A percentile compares a stretch with the other conserved stretches of the same genome.
Evolutionary conservation across 2,888 invertebrate species (phyloP).

Genomic region (Rhingia rostrata): DNA sequence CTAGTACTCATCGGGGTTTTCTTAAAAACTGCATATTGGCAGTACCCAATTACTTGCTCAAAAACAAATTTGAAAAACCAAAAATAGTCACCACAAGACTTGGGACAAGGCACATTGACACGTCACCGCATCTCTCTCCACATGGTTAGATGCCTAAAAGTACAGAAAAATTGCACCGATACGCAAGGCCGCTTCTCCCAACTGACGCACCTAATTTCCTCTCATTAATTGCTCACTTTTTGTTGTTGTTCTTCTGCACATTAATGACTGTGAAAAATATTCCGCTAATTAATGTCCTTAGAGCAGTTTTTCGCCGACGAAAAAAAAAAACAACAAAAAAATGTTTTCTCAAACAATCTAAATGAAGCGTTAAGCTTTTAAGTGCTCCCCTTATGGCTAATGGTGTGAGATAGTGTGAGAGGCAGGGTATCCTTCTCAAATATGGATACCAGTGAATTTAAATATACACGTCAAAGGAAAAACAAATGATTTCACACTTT

Average conservation of each 20-base stretch:
- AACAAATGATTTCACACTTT: conserved; percentile 52
- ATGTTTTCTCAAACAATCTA: conserved; percentile 17
- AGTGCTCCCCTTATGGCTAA: conserved; percentile 19
- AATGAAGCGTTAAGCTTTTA: conserved; percentile 48
- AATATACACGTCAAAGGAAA: conserved; percentile 8
- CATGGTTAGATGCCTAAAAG: conserved; percentile 65
- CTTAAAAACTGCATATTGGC: no score
- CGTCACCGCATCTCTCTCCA: conserved; percentile 19
- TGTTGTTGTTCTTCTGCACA: background rate
- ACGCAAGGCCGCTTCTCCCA: conserved; percentile 17
- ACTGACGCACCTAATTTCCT: conserved; percentile 52
- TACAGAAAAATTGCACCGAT: conserved; percentile 49
- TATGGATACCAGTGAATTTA: background rate
- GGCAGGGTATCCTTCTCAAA: background rate
- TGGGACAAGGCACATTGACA: background rate
- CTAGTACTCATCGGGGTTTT: no score
- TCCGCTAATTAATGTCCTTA: conserved; percentile 61
- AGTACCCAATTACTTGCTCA: background rate
- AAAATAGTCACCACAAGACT: background rate
- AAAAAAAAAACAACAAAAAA: conserved; percentile 1
- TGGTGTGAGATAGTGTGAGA: conserved; percentile 9
- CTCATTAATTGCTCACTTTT: conserved; percentile 59
- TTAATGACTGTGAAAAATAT: conserved; percentile 17
- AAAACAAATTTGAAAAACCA: conserved; percentile 18
- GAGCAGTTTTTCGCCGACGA: conserved; percentile 17